A percentile compares a stretch with the other conserved stretches of the same genome.
Conservation (phyloP, 2,888 invertebrate species). For the Lagria hirta region DNA sequence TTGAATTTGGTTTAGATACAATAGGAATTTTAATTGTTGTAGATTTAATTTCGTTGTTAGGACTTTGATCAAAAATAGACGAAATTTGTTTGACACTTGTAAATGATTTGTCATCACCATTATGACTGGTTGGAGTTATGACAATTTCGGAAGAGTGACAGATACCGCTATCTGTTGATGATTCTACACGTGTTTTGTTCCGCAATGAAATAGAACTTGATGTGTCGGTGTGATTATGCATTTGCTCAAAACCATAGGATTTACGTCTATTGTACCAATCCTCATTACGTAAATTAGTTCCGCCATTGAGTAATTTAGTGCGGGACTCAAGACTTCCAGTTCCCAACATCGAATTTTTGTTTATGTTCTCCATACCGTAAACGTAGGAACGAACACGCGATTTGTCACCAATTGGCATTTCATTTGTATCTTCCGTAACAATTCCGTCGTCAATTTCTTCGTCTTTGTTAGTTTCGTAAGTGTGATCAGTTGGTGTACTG, state of each 20-base stretch:
- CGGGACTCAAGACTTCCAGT: constrained; percentile 57
- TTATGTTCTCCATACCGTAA: constrained; percentile 54
- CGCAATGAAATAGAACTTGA: constrained; percentile 48
- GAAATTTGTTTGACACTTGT: constrained; percentile 20
- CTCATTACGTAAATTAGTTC: constrained; percentile 52
- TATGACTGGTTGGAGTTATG: constrained; percentile 37
- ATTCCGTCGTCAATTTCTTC: constrained; percentile 55
- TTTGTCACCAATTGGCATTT: constrained; percentile 27
- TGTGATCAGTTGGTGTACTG: constrained; percentile 54
- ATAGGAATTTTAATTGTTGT: constrained; percentile 52
- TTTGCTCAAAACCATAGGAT: constrained; percentile 72
- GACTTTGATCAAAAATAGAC: constrained; percentile 35
- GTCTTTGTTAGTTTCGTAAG: constrained; percentile 37
- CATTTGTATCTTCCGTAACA: constrained; percentile 49
- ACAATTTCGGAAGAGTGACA: constrained; percentile 72
- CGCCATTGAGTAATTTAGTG: constrained; percentile 49
- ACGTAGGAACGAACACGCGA: constrained; percentile 53
- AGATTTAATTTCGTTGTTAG: constrained; percentile 41
- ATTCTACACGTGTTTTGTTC: constrained; percentile 64
- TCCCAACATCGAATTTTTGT: constrained; percentile 46
- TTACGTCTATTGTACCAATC: constrained; percentile 75
- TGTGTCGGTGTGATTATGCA: constrained; percentile 40
- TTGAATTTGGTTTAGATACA: constrained; percentile 37
- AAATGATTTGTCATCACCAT: constrained; percentile 8
- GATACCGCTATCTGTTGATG: constrained; percentile 77